A percentile compares a stretch with the other conserved stretches of the same genome.
These are phyloP conservation scores for Agonopterix alstromeriana DNA, from an alignment of 2,888 invertebrate species.

Conservation along the genomic window DNA sequence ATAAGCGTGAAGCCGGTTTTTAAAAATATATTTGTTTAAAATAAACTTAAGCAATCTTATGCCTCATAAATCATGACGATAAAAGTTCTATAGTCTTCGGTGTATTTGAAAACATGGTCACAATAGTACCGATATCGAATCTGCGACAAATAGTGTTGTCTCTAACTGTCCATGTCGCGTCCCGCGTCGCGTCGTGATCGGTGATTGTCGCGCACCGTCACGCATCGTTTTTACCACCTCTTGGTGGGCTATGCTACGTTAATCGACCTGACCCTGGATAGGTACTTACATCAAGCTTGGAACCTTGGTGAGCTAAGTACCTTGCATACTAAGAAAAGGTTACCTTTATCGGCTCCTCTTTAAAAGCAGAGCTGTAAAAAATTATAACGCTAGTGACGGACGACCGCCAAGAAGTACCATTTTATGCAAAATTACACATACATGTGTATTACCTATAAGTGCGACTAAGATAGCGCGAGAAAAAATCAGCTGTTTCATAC, in stretches of 20 bases:
- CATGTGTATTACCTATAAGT: too few species aligned
- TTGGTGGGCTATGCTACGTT: slow-evolving; percentile 64
- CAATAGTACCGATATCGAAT: slow-evolving; percentile 30
- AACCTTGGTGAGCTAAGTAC: slow-evolving; percentile 13
- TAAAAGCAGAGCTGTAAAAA: too few species aligned
- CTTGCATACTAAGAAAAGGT: not conserved
- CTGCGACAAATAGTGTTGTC: slow-evolving; percentile 47
- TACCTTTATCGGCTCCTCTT: not conserved
- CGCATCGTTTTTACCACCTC: slow-evolving; percentile 60
- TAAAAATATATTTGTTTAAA: too few species aligned
- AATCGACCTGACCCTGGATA: slow-evolving; percentile 42
- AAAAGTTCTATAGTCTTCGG: too few species aligned
- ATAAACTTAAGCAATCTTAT: too few species aligned
- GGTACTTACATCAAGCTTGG: slow-evolving; percentile 21
- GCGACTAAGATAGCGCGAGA: too few species aligned
- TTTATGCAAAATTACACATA: too few species aligned
- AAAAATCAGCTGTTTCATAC: too few species aligned
- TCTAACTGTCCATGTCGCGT: slow-evolving; percentile 29
- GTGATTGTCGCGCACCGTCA: slow-evolving; percentile 40
- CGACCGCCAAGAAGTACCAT: too few species aligned
- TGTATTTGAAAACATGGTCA: slow-evolving; percentile 17
- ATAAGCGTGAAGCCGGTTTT: too few species aligned
- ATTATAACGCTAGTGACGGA: not conserved
- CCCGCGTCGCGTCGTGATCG: slow-evolving; percentile 40
- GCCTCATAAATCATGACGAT: too few species aligned